These are phyloP conservation scores for Ictalurus furcatus DNA, from an alignment of 2,113 vertebrate genomes.

Conservation along the genomic window DNA sequence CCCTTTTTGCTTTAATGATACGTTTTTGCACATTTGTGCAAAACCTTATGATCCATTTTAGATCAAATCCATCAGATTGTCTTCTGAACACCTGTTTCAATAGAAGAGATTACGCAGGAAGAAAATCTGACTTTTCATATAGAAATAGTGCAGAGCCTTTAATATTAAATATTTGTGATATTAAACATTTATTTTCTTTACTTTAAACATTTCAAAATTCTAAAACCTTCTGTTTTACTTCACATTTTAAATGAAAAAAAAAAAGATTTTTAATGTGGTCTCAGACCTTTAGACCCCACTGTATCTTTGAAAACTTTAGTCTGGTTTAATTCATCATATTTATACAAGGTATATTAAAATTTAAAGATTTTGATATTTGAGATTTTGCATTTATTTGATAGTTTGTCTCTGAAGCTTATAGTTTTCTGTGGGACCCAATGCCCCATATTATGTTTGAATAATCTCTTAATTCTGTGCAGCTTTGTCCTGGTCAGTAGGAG, in stretches of 20 bases:
- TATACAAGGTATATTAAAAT: not conserved
- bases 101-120: not conserved
- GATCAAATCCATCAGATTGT: not conserved
- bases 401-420: not conserved
- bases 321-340: not conserved
- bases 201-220: too few species aligned
- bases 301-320: not conserved
- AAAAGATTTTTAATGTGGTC: not conserved
- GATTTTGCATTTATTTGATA: not conserved
- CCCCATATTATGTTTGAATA: not conserved
- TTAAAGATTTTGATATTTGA: not conserved
- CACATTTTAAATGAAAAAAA: too few species aligned
- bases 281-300: not conserved
- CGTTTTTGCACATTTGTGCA: not conserved
- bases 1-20: not conserved
- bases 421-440: not conserved
- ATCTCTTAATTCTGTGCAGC: not conserved
- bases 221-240: too few species aligned
- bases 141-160: too few species aligned
- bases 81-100: not conserved
- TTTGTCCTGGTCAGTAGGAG: slow-evolving; percentile 25
- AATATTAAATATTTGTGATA: too few species aligned
- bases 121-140: not conserved
- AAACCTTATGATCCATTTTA: not conserved
- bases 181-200: too few species aligned